Percentiles rank a stretch among this genome's conserved stretches.
phyloP scores from a whole-genome alignment of 2,888 invertebrate species.

The Adelphocoris suturalis region DNA sequence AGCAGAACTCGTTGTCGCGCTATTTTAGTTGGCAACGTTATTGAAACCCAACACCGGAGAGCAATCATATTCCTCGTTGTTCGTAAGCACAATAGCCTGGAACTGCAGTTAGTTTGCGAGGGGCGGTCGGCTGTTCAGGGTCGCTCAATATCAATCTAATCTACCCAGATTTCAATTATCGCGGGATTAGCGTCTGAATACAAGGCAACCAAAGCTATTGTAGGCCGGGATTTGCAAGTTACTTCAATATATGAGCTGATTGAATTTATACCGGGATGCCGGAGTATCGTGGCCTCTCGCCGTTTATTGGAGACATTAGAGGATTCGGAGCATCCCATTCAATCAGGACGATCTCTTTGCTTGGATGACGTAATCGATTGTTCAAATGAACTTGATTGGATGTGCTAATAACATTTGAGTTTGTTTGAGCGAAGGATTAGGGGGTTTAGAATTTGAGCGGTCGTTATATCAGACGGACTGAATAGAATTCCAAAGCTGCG shows the following conservation, averaged over 20 bases:
- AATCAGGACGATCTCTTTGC: slow-evolving; percentile 16
- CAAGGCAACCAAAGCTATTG: slow-evolving; percentile 42
- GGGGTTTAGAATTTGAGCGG: not conserved
- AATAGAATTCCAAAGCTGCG: no score
- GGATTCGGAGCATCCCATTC: not conserved
- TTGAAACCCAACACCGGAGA: not conserved
- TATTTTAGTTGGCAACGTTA: not conserved
- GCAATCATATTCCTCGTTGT: slow-evolving; percentile 7
- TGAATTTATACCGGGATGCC: slow-evolving; percentile 39
- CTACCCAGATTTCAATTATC: slow-evolving; percentile 54
- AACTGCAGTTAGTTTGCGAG: slow-evolving; percentile 24
- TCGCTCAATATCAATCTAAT: slow-evolving; percentile 52
- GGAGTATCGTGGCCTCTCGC: not conserved
- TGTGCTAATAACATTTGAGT: not conserved
- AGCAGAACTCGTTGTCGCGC: no score
- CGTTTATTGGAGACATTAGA: slow-evolving; percentile 11
- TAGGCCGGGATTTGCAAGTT: slow-evolving; percentile 51
- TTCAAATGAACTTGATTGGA: slow-evolving; percentile 6
- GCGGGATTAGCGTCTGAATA: slow-evolving; percentile 36
- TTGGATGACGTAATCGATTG: not conserved
- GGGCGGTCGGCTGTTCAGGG: not conserved
- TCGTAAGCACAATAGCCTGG: slow-evolving; percentile 19
- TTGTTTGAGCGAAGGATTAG: not conserved
- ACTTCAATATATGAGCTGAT: slow-evolving; percentile 42
- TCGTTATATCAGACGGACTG: no score